Conservation (phyloP, 2,113 vertebrate species). For the Anhinga rufa region DNA sequence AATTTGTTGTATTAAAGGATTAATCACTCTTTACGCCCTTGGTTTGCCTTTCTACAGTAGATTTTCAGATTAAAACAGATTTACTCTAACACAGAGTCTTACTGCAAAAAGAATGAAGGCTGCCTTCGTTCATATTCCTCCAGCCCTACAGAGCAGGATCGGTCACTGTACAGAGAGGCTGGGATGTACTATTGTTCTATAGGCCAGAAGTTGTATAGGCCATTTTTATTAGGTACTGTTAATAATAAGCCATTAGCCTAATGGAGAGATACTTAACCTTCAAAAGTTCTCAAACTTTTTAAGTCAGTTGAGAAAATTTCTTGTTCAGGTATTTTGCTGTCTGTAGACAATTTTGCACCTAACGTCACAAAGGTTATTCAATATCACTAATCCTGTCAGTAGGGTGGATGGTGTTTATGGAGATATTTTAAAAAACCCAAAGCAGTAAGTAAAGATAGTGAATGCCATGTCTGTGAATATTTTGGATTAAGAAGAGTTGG, state of each 20-base stretch:
- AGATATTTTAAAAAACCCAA: background rate
- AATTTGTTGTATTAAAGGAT: background rate
- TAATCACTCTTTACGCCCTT: background rate
- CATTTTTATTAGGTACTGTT: background rate
- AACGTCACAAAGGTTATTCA: conserved; percentile 16
- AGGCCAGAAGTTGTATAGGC: background rate
- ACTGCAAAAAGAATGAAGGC: background rate
- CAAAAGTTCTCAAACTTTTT: conserved; percentile 46
- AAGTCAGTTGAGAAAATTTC: conserved; percentile 41
- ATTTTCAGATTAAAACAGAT: background rate
- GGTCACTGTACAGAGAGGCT: background rate
- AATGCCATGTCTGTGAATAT: conserved; percentile 38
- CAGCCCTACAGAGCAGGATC: background rate
- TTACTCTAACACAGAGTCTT: background rate
- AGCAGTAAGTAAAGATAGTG: background rate
- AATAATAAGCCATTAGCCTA: background rate
- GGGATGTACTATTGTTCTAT: background rate
- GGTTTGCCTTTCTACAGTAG: background rate
- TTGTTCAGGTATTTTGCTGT: conserved; percentile 46
- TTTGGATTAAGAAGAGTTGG: background rate
- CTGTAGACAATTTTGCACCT: conserved; percentile 37
- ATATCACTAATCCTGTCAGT: conserved; percentile 34
- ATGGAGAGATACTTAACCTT: conserved; percentile 18
- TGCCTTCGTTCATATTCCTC: background rate
- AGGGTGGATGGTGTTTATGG: background rate